These are phyloP conservation scores for Polypterus bichir DNA, from an alignment of 2,113 vertebrate species.

Conservation along the genomic window DNA sequence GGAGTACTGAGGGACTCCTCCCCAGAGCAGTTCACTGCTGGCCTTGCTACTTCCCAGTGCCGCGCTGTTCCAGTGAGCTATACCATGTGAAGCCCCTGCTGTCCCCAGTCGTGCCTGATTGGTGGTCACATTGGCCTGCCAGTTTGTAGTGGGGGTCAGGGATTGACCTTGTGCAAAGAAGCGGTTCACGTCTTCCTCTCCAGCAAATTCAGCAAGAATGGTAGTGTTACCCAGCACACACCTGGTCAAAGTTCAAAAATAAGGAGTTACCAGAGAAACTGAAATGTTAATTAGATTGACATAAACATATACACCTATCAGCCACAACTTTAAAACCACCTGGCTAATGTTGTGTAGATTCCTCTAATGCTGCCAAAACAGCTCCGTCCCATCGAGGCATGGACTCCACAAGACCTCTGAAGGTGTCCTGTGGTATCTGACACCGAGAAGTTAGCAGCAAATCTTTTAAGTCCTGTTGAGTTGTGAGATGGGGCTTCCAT, in stretches of 20 bases:
- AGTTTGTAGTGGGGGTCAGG: conserved; percentile 83
- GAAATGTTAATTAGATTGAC: too few relatives aligned
- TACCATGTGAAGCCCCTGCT: conserved; percentile 58
- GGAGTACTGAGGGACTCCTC: conserved; percentile 84
- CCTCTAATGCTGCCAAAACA: too few relatives aligned
- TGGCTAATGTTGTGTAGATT: too few relatives aligned
- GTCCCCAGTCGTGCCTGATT: conserved; percentile 69
- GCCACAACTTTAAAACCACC: too few relatives aligned
- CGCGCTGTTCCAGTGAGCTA: conserved; percentile 76
- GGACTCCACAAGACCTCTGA: too few relatives aligned
- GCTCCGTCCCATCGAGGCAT: too few relatives aligned
- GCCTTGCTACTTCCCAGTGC: conserved; percentile 60
- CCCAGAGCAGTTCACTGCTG: conserved; percentile 86
- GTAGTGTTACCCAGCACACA: conserved; percentile 98
- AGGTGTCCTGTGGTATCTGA: too few relatives aligned
- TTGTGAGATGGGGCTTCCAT: too few relatives aligned
- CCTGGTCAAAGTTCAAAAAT: conserved; percentile 38
- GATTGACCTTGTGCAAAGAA: conserved; percentile 94
- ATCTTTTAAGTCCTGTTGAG: too few relatives aligned
- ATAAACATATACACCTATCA: too few relatives aligned
- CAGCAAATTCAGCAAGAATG: conserved; percentile 94
- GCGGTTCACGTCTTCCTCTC: conserved; percentile 92
- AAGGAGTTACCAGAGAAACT: too few relatives aligned
- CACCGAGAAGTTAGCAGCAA: too few relatives aligned
- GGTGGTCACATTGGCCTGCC: conserved; percentile 80